Conservation (phyloP, 2,113 vertebrate species). For the Chamaetylas fuelleborni region DNA sequence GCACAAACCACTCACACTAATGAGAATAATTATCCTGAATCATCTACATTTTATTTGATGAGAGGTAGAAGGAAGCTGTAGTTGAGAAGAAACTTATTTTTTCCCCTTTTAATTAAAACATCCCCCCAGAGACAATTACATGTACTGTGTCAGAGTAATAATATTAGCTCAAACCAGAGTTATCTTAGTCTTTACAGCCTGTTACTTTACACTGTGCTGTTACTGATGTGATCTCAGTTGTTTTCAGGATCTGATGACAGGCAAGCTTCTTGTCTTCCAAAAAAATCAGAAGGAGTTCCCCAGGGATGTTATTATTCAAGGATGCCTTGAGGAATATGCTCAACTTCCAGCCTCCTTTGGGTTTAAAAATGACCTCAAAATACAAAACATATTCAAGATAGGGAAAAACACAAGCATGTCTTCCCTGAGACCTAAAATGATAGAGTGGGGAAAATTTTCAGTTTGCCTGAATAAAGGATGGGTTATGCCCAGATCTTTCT, state of each 20-base stretch:
- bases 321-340: not conserved
- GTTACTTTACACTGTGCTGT: not conserved
- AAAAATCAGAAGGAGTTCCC: not conserved
- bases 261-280: not conserved
- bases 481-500: not conserved
- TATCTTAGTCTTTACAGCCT: not conserved
- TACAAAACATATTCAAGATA: not conserved
- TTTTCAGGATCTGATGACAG: not conserved
- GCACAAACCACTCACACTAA: not conserved
- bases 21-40: not conserved
- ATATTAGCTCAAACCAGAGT: not conserved
- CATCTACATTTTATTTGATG: not conserved
- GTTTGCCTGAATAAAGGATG: not conserved
- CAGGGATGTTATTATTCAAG: not conserved
- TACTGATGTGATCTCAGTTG: not conserved
- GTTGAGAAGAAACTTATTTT: not conserved
- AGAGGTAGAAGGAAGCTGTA: not conserved
- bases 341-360: not conserved
- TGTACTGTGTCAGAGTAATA: not conserved
- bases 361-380: not conserved
- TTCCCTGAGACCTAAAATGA: not conserved
- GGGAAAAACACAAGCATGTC: rapidly evolving
- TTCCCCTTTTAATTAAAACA: not conserved
- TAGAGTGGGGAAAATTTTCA: not conserved
- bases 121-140: not conserved